These are phyloP conservation scores for Vulpes vulpes DNA, from an alignment of 2,113 vertebrate species.

Conservation along the genomic window DNA sequence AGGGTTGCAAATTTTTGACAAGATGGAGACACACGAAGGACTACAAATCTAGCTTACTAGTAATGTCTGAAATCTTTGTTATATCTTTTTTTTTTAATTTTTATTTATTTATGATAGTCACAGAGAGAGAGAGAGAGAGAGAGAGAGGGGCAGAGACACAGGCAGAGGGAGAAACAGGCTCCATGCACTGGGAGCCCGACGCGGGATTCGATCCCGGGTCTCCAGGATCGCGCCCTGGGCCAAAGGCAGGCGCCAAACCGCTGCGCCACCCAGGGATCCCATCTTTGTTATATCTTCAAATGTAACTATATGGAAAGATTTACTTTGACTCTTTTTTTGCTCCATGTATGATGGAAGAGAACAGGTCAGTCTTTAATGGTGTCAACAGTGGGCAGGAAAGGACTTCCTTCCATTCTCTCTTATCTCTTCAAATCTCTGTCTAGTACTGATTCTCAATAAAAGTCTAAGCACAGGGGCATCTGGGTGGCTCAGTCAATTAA, in stretches of 20 bases:
- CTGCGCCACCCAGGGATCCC: too few relatives aligned
- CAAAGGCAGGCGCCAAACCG: too few relatives aligned
- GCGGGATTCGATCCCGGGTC: too few relatives aligned
- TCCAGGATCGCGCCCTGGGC: too few relatives aligned
- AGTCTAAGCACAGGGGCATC: neutral
- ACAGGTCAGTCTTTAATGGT: constrained; percentile 1
- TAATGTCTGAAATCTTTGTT: constrained; percentile 19
- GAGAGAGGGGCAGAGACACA: too few relatives aligned
- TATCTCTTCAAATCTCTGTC: neutral
- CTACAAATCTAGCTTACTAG: constrained; percentile 4
- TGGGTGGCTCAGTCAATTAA: neutral
- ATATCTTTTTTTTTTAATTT: neutral
- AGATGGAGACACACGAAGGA: constrained; percentile 25
- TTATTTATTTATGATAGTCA: too few relatives aligned
- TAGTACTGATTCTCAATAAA: constrained; percentile 55
- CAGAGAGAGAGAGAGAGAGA: too few relatives aligned
- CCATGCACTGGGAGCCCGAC: too few relatives aligned
- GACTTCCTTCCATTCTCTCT: neutral
- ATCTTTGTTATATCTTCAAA: constrained; percentile 32
- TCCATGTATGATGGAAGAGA: neutral
- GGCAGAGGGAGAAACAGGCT: too few relatives aligned
- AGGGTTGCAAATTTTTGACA: constrained; percentile 47
- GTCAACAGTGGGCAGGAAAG: neutral
- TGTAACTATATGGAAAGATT: constrained; percentile 32
- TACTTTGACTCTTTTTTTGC: neutral